Evolutionary conservation across 2,113 vertebrate species (phyloP).

Genomic region (Chascanopsetta lugubris): DNA sequence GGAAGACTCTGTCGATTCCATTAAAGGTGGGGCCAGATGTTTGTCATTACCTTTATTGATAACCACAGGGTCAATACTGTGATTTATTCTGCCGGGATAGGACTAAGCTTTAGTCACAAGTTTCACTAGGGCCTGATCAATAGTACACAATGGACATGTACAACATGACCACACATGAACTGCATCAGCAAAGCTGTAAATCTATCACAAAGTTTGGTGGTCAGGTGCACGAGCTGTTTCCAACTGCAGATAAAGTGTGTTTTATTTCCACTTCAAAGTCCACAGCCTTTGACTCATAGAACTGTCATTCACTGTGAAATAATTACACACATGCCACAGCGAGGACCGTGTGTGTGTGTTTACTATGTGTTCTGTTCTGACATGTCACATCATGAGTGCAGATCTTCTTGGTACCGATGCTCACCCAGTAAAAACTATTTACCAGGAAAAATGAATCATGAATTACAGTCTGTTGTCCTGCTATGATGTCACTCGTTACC

Average conservation of each 20-base stretch:
- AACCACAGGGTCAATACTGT: conserved; percentile 81
- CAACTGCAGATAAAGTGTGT: conserved; percentile 16
- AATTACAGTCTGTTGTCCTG: conserved; percentile 17
- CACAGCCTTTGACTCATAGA: conserved; percentile 15
- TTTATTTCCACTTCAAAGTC: conserved; percentile 17
- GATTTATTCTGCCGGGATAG: conserved; percentile 82
- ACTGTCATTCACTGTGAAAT: conserved; percentile 25
- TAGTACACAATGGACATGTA: conserved; percentile 81
- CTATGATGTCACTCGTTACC: background rate
- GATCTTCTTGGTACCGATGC: background rate
- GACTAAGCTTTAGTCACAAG: conserved; percentile 84
- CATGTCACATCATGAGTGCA: background rate
- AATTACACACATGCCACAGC: background rate
- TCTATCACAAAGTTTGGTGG: conserved; percentile 51
- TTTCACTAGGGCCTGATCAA: conserved; percentile 78
- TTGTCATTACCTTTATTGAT: conserved; percentile 87
- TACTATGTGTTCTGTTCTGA: conserved; percentile 3
- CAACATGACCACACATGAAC: conserved; percentile 71
- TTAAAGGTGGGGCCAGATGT: conserved; percentile 84
- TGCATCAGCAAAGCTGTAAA: conserved; percentile 64
- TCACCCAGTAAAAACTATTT: background rate
- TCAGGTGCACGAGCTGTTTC: conserved; percentile 24
- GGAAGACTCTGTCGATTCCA: conserved; percentile 80
- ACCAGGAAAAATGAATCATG: conserved; percentile 17
- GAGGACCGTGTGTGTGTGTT: background rate